Evolutionary conservation across 2,113 vertebrate species (phyloP), one percentile per base, ranked within the genome.

Genomic region (Pelvicachromis taeniatus): DNA sequence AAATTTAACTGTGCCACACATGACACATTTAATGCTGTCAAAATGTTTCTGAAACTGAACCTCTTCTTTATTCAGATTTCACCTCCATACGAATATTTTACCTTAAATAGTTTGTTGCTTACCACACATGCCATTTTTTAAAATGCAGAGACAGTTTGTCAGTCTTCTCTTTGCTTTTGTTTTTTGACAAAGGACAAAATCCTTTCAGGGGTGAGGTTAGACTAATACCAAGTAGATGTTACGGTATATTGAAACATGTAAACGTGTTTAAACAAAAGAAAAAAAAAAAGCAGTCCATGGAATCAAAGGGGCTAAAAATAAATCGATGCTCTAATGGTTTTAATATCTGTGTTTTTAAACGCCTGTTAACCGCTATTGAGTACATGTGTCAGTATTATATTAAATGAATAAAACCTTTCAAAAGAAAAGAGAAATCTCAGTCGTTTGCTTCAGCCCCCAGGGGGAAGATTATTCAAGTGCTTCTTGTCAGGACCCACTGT

Each of bases 371-470:
- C 89, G 91, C 94, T 95, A 95, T 96, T 95, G 95, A 96, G 95
- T 96, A 96, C 93, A 96, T 95, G 95, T 96, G 95, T 96, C 96
- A 96, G 95, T 96, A 96, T 96, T 96, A 96, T 95, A 95, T 94
- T 91, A 95, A 96, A 95, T 95, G 93, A 96, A 96, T 96, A 95
- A 96, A 96, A 93, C 77, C 93, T 96, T 94, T 94, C 89, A 96
- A 96, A 96, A 85, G 85, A 93, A 94, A 82, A 55, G 1, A 75
- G 3, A 59, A 14, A 63, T 75, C 17, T 84, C 48, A 16, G 40
- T 45, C 17, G 9, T 50, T 85, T 85, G 31, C 42, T 84, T 81
- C 5, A 55, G 26, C 16, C 38, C 40, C 42, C 29, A 19, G 35
- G 35, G 35, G 53, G 21, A 19, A 29, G 61, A 29, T n/a, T 68